phyloP scores from a whole-genome alignment of 2,888 invertebrate genomes.

The Cheilosia scutellata region DNA sequence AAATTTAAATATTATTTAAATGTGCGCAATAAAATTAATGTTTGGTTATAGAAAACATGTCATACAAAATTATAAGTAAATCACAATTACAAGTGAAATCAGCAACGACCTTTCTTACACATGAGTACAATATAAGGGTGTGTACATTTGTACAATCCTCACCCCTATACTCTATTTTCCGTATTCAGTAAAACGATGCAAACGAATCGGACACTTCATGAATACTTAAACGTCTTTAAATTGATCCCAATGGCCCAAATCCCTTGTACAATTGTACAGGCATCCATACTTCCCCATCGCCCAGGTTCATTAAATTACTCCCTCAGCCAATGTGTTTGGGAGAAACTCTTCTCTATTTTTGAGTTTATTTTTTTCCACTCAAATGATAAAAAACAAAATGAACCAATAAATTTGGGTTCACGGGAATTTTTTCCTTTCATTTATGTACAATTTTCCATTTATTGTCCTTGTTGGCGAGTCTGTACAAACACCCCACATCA shows the following conservation, averaged over 20 bases:
- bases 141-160: background rate
- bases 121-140: background rate
- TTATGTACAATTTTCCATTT: conserved; percentile 44
- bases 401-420: conserved; percentile 72
- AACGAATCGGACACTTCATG: conserved; percentile 23
- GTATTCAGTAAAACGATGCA: conserved; percentile 1
- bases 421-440: conserved; percentile 33
- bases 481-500: conserved; percentile 16
- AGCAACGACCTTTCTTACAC: background rate
- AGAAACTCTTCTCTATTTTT: conserved; percentile 8
- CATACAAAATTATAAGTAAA: too few relatives aligned
- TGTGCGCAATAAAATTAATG: too few relatives aligned
- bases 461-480: conserved; percentile 34
- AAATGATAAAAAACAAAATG: conserved; percentile 64
- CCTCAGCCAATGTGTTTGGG: conserved; percentile 17
- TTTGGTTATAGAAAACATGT: too few relatives aligned
- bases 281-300: conserved; percentile 30
- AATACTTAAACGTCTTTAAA: conserved; percentile 52
- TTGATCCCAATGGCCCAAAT: conserved; percentile 52
- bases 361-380: conserved; percentile 48
- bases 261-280: conserved; percentile 21
- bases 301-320: conserved; percentile 60
- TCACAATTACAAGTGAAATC: too few relatives aligned
- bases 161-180: background rate
- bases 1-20: too few relatives aligned